Conservation (phyloP, 2,888 invertebrate species). For the Unio delphinus region DNA sequence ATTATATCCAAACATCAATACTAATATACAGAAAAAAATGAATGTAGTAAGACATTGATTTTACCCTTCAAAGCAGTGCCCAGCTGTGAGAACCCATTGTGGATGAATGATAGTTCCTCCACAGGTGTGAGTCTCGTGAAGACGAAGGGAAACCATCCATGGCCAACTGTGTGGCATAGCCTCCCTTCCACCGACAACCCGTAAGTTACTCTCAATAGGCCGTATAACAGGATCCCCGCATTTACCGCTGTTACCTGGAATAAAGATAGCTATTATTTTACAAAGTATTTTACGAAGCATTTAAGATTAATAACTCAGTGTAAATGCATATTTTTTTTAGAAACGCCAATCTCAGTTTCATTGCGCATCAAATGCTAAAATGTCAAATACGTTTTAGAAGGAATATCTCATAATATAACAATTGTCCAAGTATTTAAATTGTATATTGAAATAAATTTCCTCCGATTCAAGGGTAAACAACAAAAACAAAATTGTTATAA, state of each 20-base stretch:
- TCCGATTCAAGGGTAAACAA: too few relatives aligned
- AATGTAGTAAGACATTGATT: background rate
- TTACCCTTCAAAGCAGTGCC: constrained; percentile 60
- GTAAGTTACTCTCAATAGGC: constrained; percentile 34
- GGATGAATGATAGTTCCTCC: constrained; percentile 52
- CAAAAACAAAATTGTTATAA: too few relatives aligned
- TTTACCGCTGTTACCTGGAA: background rate
- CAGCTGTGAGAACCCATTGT: constrained; percentile 56
- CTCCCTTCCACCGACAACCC: constrained; percentile 68
- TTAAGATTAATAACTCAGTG: too few relatives aligned
- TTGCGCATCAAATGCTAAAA: too few relatives aligned
- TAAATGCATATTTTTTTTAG: too few relatives aligned
- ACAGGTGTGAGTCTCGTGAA: constrained; percentile 57
- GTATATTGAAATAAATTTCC: too few relatives aligned
- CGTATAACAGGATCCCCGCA: constrained; percentile 47
- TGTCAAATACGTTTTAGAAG: too few relatives aligned
- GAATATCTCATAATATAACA: too few relatives aligned
- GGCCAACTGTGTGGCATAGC: constrained; percentile 67
- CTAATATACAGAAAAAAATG: background rate
- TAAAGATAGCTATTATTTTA: too few relatives aligned
- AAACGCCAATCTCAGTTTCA: too few relatives aligned
- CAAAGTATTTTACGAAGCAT: too few relatives aligned
- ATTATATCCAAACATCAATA: background rate
- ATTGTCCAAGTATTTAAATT: too few relatives aligned
- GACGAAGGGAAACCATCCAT: constrained; percentile 64